Conservation (phyloP, 2,797 vertebrate species). For the Diceros bicornis region DNA sequence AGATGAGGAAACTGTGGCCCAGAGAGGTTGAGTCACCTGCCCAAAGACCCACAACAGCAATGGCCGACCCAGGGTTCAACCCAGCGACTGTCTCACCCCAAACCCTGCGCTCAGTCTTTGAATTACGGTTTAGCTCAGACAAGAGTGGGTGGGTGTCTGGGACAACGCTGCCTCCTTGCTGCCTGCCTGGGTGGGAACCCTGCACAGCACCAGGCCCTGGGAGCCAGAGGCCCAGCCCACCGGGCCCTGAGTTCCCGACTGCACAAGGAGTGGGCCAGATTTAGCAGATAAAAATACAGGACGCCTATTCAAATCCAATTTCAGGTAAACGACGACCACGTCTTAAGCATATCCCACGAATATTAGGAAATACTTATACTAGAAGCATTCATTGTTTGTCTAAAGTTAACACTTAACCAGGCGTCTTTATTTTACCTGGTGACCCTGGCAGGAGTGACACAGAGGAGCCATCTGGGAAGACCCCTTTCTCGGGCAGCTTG, state of each 20-base stretch:
- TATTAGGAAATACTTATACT: rapidly evolving
- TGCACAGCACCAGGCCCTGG: background rate
- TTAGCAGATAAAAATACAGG: background rate
- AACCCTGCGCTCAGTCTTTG: rapidly evolving
- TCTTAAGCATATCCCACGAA: rapidly evolving
- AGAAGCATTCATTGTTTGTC: no score
- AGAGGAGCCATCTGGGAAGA: no score
- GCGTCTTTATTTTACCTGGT: background rate
- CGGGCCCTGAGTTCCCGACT: rapidly evolving
- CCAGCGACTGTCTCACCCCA: background rate
- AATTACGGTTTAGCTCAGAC: background rate
- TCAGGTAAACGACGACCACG: rapidly evolving
- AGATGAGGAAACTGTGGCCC: background rate
- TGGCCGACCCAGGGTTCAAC: rapidly evolving
- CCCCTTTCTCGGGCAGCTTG: background rate
- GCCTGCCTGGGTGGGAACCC: background rate
- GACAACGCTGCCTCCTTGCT: rapidly evolving
- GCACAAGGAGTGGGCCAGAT: background rate
- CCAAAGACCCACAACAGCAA: background rate
- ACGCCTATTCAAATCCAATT: rapidly evolving
- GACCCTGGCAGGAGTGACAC: background rate
- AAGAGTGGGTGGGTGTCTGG: rapidly evolving
- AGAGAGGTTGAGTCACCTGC: background rate
- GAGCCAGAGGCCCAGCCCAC: background rate
- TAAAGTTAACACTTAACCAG: background rate